Evolutionary conservation across 2,797 vertebrate genomes (phyloP).

Genomic region (Cirrhinus molitorella): DNA sequence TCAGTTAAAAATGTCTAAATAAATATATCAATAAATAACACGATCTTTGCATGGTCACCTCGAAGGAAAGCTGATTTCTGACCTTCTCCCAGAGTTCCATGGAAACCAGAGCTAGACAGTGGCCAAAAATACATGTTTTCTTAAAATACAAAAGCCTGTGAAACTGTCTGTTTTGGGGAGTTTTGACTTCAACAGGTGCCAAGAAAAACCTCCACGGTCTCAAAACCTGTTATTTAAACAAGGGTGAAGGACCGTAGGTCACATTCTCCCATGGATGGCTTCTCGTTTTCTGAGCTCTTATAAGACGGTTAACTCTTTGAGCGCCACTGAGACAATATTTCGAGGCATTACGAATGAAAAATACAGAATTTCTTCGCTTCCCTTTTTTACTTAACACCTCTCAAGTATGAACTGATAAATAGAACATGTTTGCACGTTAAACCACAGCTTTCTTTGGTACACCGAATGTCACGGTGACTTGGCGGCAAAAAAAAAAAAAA

Average conservation of each 20-base stretch:
- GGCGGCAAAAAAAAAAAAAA: neutral
- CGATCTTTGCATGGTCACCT: conserved; percentile 45
- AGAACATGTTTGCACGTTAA: conserved; percentile 21
- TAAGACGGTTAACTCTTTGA: conserved; percentile 47
- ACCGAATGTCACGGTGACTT: conserved; percentile 34
- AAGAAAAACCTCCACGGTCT: conserved; percentile 67
- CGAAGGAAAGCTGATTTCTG: conserved; percentile 45
- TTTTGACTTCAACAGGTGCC: conserved; percentile 62
- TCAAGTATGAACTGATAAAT: conserved; percentile 29
- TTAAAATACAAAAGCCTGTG: conserved; percentile 66
- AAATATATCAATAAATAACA: conserved; percentile 52
- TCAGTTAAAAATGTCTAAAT: conserved; percentile 42
- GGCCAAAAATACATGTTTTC: conserved; percentile 64
- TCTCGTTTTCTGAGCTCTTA: conserved; percentile 48
- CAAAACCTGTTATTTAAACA: conserved; percentile 65
- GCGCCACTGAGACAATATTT: neutral
- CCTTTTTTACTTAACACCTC: conserved; percentile 1
- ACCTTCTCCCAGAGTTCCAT: conserved; percentile 56
- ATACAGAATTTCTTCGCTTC: neutral
- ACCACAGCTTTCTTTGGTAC: conserved; percentile 34
- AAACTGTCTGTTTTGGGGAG: conserved; percentile 62
- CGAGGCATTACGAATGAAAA: neutral
- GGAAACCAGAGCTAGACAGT: conserved; percentile 54
- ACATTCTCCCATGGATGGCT: conserved; percentile 54
- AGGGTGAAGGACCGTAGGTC: conserved; percentile 58